Evolutionary conservation across 2,888 invertebrate species (phyloP).

Genomic region (Papilio gigon): DNA sequence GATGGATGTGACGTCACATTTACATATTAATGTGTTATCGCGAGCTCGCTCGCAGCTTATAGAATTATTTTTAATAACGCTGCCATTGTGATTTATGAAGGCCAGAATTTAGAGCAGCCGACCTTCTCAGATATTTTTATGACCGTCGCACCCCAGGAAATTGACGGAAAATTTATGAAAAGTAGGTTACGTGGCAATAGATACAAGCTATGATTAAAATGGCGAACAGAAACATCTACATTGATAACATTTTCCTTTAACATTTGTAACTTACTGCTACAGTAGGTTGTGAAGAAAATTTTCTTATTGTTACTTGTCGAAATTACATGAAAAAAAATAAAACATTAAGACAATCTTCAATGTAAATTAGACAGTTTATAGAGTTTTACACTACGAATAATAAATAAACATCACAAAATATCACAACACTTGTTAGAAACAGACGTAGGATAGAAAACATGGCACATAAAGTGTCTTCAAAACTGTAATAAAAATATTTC

Average conservation of each 20-base stretch:
- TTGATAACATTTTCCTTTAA: not conserved
- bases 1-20: slow-evolving; percentile 47
- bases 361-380: too few relatives aligned
- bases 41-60: slow-evolving; percentile 32
- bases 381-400: too few relatives aligned
- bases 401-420: too few relatives aligned
- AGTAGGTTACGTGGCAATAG: slow-evolving; percentile 9
- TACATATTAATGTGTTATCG: slow-evolving; percentile 47
- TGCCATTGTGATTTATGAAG: slow-evolving; percentile 47
- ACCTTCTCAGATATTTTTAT: slow-evolving; percentile 42
- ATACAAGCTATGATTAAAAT: slow-evolving; percentile 37
- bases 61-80: slow-evolving; percentile 49
- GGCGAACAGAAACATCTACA: not conserved
- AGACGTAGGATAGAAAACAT: too few relatives aligned
- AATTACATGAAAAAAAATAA: not conserved
- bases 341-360: too few relatives aligned
- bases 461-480: too few relatives aligned
- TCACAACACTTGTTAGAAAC: too few relatives aligned
- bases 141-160: slow-evolving; percentile 23
- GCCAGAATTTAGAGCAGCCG: slow-evolving; percentile 35
- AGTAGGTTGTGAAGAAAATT: not conserved
- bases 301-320: not conserved
- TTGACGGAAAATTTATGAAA: slow-evolving; percentile 17
- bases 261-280: not conserved
- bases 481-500: too few relatives aligned